Conservation (phyloP, 2,797 vertebrate genomes). For the Monodelphis domestica region DNA sequence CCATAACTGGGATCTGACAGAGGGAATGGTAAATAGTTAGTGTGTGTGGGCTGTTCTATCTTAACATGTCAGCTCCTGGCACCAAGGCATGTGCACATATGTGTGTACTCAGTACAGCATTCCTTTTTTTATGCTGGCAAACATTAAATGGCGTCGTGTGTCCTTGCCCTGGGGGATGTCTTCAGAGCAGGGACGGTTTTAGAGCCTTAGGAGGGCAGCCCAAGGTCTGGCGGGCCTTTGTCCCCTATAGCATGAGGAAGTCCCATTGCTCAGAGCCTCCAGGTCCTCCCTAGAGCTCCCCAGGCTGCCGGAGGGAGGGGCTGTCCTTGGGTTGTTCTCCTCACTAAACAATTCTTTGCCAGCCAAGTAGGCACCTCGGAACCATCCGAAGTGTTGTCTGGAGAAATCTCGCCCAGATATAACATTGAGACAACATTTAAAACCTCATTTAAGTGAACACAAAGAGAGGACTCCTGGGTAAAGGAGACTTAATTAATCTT, state of each 20-base stretch:
- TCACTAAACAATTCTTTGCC: conserved; percentile 56
- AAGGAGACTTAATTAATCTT: conserved; percentile 88
- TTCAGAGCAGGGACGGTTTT: conserved; percentile 40
- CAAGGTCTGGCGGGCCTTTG: conserved; percentile 48
- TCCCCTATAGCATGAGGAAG: conserved; percentile 53
- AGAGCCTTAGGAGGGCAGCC: conserved; percentile 39
- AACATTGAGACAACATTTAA: conserved; percentile 82
- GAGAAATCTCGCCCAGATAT: conserved; percentile 82
- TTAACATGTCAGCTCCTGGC: not conserved
- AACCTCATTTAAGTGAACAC: conserved; percentile 86
- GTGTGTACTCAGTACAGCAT: conserved; percentile 36
- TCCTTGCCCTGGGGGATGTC: conserved; percentile 23
- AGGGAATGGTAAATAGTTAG: not conserved
- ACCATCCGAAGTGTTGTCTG: conserved; percentile 80
- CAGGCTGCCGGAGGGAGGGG: not conserved
- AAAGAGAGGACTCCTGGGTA: conserved; percentile 87
- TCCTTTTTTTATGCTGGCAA: not conserved
- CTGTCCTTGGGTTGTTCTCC: conserved; percentile 58
- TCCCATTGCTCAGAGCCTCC: conserved; percentile 11
- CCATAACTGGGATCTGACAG: not conserved
- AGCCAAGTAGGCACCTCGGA: conserved; percentile 23
- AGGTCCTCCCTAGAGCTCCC: conserved; percentile 43
- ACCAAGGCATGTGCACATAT: not conserved
- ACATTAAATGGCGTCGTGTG: not conserved
- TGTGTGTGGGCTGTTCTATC: not conserved